Base-by-base conservation (phyloP, 2,888 invertebrate species). In the Thereva unica region DNA sequence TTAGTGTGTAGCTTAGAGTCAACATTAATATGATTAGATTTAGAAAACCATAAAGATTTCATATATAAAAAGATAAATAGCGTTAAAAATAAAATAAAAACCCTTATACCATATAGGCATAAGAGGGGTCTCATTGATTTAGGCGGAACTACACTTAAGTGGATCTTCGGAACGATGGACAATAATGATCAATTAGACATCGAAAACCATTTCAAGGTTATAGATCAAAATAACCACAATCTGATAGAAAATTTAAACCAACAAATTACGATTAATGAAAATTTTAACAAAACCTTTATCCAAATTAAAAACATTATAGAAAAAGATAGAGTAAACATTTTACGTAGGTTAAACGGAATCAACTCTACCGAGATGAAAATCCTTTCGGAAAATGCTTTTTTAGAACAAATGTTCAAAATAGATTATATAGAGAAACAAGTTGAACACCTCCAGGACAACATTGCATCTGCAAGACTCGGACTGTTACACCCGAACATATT, bases 111-210 rank as follows among this genome's bases (percentile, higher is more conserved):
- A 57, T 54, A 66, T 41, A 45, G 66, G 45, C 57, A 67, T 9
- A 68, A 55, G 53, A 61, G 66, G 67, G 70, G 67, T 40, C 64
- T 70, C 44, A 38, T 69, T 12, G 67, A 69, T 37, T 42, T 70
- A 35, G 37, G 64, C 38, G 70, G 69, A 38, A 49, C 12, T 6
- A 54, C 64, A 41, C 35, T 68, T 35, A 67, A 69, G 42, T 71
- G 67, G 53, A 42, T 70, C 42, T 68, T 50, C 42, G 69, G 67
- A 44, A 69, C 67, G 38, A 67, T 67, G 68, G 69, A 71, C 59
- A 66, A 71, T 40, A 53, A 57, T 8, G 67, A 68, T 49, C 68
- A 68, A 66, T 35, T 12, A 50, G 68, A 70, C 50, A 69, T 67
- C 12, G 67, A 70, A 68, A 12, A 64, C 57, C 67, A 67, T 47